Evolutionary conservation across 2,888 invertebrate species (phyloP), one percentile per base, ranked within the genome.

Genomic region (Tipula confusa): DNA sequence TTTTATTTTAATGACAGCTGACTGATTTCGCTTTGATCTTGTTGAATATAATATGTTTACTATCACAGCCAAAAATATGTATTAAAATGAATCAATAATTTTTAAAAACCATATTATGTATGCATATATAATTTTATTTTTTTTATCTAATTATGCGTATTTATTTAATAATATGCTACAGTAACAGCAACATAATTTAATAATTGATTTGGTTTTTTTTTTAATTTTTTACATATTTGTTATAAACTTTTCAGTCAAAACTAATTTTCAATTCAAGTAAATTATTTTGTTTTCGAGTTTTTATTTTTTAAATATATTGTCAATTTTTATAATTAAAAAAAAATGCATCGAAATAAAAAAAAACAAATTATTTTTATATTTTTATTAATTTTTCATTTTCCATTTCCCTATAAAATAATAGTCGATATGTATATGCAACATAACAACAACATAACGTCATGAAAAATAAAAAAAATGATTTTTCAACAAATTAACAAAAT

Each of bases 401-500:
- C 64, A 64, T 64, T 64, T 64, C 9, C 64, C n/a, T n/a, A n/a
- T n/a, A 64, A 24, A n/a, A n/a, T n/a, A n/a, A n/a, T n/a, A 64
- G 48, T 64, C 18, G 9, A 64, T 11, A 24, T 24, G 24, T 9
- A 80, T n/a, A 29, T 29, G 3, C 24, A n/a, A 15, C 29, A 9
- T 29, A 79, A 79, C 80, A 29, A 29, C 1, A 29, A 29, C n/a
- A n/a, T n/a, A n/a, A n/a, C n/a, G n/a, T n/a, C n/a, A n/a, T n/a
- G n/a, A 28, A 79, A 80, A 29, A 80, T 7, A 80, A 29, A 15
- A 31, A 80, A 29, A 31, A 80, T 80, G 80, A 80, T 80, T 80
- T 80, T 80, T 80, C 80, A 80, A 80, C 80, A 80, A 80, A 80
- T 80, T 80, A 80, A 80, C 80, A 80, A 80, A 80, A 80, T 80